These are phyloP conservation scores for Gambusia affinis DNA, from an alignment of 2,113 vertebrate species.

Conservation along the genomic window DNA sequence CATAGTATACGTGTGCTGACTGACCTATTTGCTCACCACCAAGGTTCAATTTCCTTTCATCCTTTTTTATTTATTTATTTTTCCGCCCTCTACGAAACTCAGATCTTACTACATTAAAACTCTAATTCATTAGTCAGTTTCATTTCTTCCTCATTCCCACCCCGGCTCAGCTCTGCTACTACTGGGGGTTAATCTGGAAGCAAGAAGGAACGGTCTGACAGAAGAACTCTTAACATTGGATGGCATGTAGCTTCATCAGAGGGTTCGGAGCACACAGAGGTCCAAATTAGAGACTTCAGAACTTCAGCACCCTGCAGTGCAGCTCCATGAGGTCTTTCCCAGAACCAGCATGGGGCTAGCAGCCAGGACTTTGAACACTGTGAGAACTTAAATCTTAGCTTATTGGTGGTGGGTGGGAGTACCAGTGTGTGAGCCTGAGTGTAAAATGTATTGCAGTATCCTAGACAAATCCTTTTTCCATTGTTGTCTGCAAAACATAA, in stretches of 20 bases:
- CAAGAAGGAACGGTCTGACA: constrained; percentile 19
- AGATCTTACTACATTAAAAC: constrained; percentile 6
- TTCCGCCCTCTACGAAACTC: not conserved
- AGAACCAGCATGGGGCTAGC: constrained; percentile 1
- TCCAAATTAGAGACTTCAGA: constrained; percentile 18
- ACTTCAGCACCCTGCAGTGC: not conserved
- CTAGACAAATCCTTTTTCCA: not conserved
- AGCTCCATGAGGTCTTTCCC: not conserved
- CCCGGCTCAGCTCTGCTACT: not conserved
- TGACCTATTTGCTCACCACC: not conserved
- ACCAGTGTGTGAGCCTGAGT: not conserved
- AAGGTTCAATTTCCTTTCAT: not conserved
- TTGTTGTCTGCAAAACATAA: not conserved
- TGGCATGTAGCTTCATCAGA: constrained; percentile 1
- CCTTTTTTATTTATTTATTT: not conserved
- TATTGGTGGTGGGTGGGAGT: not conserved
- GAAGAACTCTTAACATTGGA: constrained; percentile 8
- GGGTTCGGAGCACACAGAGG: constrained; percentile 2
- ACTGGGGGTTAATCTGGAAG: constrained; percentile 5
- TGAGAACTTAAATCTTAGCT: constrained; percentile 4
- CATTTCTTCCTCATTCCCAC: constrained; percentile 6
- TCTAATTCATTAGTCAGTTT: constrained; percentile 14
- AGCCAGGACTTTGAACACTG: constrained; percentile 22
- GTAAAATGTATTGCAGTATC: not conserved
- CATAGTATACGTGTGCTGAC: not conserved